Percentiles rank a stretch among this genome's conserved stretches.
phyloP scores from a whole-genome alignment of 2,797 vertebrate genomes.

The Intellagama lesueurii region DNA sequence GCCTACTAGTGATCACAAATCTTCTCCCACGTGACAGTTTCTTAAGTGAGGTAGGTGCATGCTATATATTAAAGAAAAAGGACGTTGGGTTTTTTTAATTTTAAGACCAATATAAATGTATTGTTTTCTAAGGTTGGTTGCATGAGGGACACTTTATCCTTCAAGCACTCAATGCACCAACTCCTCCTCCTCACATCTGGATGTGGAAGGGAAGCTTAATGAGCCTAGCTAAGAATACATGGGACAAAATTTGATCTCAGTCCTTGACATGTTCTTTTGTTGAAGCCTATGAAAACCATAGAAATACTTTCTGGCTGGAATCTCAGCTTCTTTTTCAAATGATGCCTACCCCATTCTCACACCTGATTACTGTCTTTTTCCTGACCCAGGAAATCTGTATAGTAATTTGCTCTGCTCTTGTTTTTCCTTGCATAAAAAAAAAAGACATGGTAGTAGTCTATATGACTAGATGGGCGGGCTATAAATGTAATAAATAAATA shows the following conservation, averaged over 20 bases:
- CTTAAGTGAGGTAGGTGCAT: neutral
- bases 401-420: neutral
- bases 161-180: neutral
- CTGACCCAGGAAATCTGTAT: neutral
- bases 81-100: neutral
- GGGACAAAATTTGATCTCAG: neutral
- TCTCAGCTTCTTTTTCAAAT: neutral
- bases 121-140: neutral
- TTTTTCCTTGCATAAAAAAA: neutral
- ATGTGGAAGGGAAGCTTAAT: neutral
- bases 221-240: neutral
- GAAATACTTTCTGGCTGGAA: neutral
- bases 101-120: neutral
- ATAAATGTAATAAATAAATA: too few species aligned
- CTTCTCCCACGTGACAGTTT: neutral
- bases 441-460: too few species aligned
- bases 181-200: neutral
- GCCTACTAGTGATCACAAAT: neutral
- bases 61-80: neutral
- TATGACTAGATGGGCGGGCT: too few species aligned
- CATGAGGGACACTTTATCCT: neutral
- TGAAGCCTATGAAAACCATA: neutral
- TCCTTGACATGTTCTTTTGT: neutral
- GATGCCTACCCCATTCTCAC: neutral
- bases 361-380: neutral